Conservation (phyloP, 2,888 invertebrate genomes). For the Drosophila histrio region DNA sequence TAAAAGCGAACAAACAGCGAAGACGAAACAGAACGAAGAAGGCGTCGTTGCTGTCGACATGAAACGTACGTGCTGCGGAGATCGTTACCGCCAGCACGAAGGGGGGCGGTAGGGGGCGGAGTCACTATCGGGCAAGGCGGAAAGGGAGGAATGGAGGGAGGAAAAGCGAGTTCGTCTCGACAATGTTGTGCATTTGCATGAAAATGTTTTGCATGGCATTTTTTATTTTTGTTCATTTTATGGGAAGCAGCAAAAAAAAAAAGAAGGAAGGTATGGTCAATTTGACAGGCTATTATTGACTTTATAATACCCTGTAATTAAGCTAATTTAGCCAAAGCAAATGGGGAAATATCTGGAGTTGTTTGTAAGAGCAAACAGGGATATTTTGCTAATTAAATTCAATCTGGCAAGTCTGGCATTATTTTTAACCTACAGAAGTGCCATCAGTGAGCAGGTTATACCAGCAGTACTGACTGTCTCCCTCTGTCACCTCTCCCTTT, state of each 20-base stretch:
- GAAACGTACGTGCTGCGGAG: conserved; percentile 46
- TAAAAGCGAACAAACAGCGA: conserved; percentile 64
- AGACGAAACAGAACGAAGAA: conserved; percentile 20
- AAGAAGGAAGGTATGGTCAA: not conserved
- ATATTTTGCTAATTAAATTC: too few species aligned
- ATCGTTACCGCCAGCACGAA: conserved; percentile 5
- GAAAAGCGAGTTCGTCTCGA: conserved; percentile 31
- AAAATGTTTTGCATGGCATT: conserved; percentile 60
- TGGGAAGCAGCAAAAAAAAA: not conserved
- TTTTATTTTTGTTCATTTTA: conserved; percentile 13
- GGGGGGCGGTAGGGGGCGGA: not conserved
- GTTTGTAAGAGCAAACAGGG: too few species aligned
- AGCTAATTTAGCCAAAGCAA: too few species aligned
- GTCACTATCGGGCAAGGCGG: not conserved
- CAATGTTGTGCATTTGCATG: conserved; percentile 74
- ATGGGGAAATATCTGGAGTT: too few species aligned
- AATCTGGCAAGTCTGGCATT: too few species aligned
- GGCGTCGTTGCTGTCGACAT: conserved; percentile 38
- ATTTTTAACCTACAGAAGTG: too few species aligned
- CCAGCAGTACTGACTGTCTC: too few species aligned
- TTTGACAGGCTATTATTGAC: not conserved
- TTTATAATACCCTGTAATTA: conserved; percentile 5
- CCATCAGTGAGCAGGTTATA: too few species aligned
- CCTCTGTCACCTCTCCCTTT: too few species aligned
- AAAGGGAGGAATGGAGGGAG: not conserved